Percentiles rank a stretch among this genome's conserved stretches.
Conservation (phyloP, 2,888 invertebrate genomes). For the Eudemis profundana region DNA sequence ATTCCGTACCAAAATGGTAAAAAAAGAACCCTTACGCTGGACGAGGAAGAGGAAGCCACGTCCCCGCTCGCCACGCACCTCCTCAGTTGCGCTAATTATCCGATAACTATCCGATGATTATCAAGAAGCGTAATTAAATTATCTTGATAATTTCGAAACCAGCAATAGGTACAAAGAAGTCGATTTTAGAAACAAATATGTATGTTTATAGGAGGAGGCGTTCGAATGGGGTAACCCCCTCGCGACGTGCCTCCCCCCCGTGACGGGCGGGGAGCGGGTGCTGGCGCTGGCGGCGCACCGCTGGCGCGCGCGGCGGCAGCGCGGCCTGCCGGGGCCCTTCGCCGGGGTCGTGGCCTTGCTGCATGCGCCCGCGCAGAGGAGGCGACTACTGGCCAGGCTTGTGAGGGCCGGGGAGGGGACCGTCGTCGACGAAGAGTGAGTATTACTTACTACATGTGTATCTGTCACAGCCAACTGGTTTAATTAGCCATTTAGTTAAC, state of each 20-base stretch:
- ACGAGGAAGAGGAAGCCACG: too few relatives aligned
- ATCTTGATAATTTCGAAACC: neutral
- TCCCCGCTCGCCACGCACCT: too few relatives aligned
- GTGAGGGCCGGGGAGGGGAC: slow-evolving; percentile 91
- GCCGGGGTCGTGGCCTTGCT: slow-evolving; percentile 81
- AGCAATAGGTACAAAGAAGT: too few relatives aligned
- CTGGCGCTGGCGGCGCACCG: slow-evolving; percentile 87
- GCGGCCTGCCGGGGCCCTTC: slow-evolving; percentile 81
- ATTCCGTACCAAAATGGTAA: too few relatives aligned
- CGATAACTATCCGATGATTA: too few relatives aligned
- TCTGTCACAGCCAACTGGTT: too few relatives aligned
- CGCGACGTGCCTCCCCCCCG: slow-evolving; percentile 81
- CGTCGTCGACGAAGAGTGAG: slow-evolving; percentile 86
- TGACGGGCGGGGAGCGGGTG: slow-evolving; percentile 74
- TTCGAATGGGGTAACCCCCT: slow-evolving; percentile 94
- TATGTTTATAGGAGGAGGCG: slow-evolving; percentile 88
- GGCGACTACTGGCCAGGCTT: slow-evolving; percentile 88
- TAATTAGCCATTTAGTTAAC: too few relatives aligned
- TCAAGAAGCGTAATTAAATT: too few relatives aligned
- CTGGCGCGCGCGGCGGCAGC: slow-evolving; percentile 87
- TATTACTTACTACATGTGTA: too few relatives aligned
- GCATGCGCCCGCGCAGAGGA: slow-evolving; percentile 85
- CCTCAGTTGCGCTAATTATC: too few relatives aligned
- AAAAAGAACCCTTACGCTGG: too few relatives aligned
- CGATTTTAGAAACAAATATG: neutral